Base-by-base conservation (phyloP, 2,888 invertebrate species). In the Chrysomela aeneicollis region DNA sequence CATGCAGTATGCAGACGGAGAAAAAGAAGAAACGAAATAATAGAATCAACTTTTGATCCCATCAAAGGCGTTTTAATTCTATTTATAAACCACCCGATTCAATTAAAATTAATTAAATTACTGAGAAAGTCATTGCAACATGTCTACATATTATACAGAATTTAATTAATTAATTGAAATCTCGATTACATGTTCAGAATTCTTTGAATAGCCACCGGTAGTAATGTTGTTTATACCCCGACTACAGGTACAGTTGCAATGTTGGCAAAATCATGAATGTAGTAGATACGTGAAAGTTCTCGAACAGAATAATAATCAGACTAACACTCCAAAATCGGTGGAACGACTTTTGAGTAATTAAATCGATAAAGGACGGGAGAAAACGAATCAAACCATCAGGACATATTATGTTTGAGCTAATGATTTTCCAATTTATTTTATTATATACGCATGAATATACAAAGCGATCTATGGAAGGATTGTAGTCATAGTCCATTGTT, bases 141-240 rank as follows among this genome's bases (percentile, higher is more conserved):
- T 42, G 1, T 42, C 42, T 42, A 42, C 42, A 42, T 42, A 42
- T 42, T 42, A 42, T 42, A 12, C 35, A 2, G 35, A 35, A 9
- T 42, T 42, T 42, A 42, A 15, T 42, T 42, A 42, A 42, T 42
- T 42, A 42, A 42, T 42, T 42, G 12, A 42, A 42, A 42, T 42
- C 42, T 15, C 42, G 42, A 42, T 42, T 42, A 15, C 9, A 42
- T 42, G 4, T 15, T 42, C n/a, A 1, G n/a, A 15, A 42, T 42
- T 42, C 42, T 15, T 42, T 3, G 6, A 42, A 42, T 42, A 42
- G 15, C 42, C 12, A 42, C 42, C 42, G 42, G 12, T 42, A 42
- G 42, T 42, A 4, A 3, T 42, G 42, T 35, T 42, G 42, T 42
- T 15, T 15, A 4, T 42, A 42, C 42, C 42, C 15, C 2, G 6